Conservation (phyloP, 2,888 invertebrate genomes). For the Choristoneura rosaceana region DNA sequence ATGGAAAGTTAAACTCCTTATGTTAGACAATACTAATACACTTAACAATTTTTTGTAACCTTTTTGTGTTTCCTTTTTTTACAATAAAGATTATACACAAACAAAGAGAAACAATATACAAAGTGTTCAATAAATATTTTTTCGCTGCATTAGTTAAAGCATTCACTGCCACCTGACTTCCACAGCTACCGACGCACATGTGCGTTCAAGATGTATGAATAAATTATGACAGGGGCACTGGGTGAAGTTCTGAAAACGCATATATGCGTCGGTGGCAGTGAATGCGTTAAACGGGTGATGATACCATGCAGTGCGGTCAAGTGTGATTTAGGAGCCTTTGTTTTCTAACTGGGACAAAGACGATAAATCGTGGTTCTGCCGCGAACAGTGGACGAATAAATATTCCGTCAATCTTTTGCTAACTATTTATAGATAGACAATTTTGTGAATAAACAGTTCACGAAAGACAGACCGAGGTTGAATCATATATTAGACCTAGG, state of each 20-base stretch:
- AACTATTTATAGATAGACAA: neutral
- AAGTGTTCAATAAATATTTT: neutral
- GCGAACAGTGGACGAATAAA: constrained; percentile 48
- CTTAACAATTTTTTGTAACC: too few relatives aligned
- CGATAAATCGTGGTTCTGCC: constrained; percentile 39
- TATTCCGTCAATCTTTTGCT: constrained; percentile 15
- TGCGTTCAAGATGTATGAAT: too few relatives aligned
- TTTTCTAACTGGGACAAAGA: constrained; percentile 6
- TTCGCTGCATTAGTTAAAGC: neutral
- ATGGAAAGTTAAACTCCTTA: too few relatives aligned
- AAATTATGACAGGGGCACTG: too few relatives aligned
- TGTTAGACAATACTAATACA: too few relatives aligned
- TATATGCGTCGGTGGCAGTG: too few relatives aligned
- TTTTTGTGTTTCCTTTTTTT: too few relatives aligned
- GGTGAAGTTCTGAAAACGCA: too few relatives aligned
- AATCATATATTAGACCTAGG: too few relatives aligned
- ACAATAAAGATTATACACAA: too few relatives aligned
- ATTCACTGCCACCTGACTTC: too few relatives aligned
- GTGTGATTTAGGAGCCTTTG: constrained; percentile 22
- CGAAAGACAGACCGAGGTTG: neutral
- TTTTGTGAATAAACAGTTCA: neutral
- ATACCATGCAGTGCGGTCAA: constrained; percentile 1
- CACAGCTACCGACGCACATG: too few relatives aligned
- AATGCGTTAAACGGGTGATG: neutral
- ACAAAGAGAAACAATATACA: neutral